A percentile compares a stretch with the other conserved stretches of the same genome.
These are phyloP conservation scores for Heloderma charlesbogerti DNA, from an alignment of 2,113 vertebrate species.

Conservation along the genomic window DNA sequence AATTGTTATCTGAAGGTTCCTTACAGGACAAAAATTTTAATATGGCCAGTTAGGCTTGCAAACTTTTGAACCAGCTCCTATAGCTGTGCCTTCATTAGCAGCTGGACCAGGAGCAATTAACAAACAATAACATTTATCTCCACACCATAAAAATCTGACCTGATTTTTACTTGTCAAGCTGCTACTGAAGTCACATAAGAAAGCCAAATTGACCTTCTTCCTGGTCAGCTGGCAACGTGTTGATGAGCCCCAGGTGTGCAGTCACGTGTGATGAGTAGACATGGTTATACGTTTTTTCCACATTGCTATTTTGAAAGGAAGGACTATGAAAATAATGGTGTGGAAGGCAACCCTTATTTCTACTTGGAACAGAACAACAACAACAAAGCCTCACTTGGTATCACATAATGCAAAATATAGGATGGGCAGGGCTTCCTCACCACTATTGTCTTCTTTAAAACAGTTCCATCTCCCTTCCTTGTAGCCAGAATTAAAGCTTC, in stretches of 20 bases:
- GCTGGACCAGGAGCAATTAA: not conserved
- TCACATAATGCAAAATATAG: not conserved
- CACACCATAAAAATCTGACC: not conserved
- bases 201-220: not conserved
- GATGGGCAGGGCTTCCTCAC: not conserved
- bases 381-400: not conserved
- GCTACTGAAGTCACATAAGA: not conserved
- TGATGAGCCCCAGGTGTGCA: not conserved
- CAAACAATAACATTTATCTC: not conserved
- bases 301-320: not conserved
- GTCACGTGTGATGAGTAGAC: not conserved
- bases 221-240: not conserved
- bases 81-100: not conserved
- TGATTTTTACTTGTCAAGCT: not conserved
- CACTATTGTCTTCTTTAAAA: not conserved
- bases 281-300: not conserved
- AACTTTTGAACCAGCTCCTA: not conserved
- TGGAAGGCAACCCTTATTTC: not conserved
- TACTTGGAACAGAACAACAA: not conserved
- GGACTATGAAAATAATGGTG: not conserved
- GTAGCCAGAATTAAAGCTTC: not conserved
- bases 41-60: not conserved
- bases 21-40: not conserved
- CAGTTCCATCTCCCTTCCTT: not conserved
- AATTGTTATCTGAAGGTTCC: not conserved